Evolutionary conservation across 2,113 vertebrate genomes (phyloP), one percentile per base, ranked within the genome.

Genomic region (Orcinus orca): DNA sequence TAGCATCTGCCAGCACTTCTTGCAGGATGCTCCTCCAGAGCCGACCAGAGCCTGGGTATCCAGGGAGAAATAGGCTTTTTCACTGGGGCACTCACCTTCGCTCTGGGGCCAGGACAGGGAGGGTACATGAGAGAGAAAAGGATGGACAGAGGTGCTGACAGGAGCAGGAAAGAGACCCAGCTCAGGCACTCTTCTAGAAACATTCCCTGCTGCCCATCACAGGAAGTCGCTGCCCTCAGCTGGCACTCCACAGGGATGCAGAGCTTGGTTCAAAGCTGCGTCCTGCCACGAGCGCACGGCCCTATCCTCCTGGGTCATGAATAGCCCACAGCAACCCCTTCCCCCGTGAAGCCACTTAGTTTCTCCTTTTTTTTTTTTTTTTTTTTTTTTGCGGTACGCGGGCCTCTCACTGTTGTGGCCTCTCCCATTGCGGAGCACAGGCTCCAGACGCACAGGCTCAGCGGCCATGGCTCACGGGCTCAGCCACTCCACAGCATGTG

Each of bases 401-500:
- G 47, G 47, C 55, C 25, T 76, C 8, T 5, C 5, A 74, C n/a
- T 47, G 47, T 12, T 47, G 47, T 47, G 47, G 47, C 47, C 47
- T 47, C 47, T 47, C 47, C 47, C 11, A 11, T 47, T 13, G 47
- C 2, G 0, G 11, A 47, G 47, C 11, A 13, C 11, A 47, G 47
- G 47, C 47, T 47, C 47, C 11, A 0, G 47, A 47, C 11, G 11
- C 1, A 2, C 47, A 47, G 47, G 47, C 47, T 47, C 47, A 12
- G 47, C 2, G 47, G 47, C 47, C 47, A 47, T 47, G 47, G 47
- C 47, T 47, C 47, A 47, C 47, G 0, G 47, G 47, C 47, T 1
- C 0, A 50, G 47, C 47, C 2, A 3, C 47, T 50, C 47, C 12
- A 0, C 2, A 0, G 47, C 47, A 50, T 3, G 47, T 13, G 47